Conservation (phyloP, 2,113 vertebrate genomes). For the Eretmochelys imbricata region DNA sequence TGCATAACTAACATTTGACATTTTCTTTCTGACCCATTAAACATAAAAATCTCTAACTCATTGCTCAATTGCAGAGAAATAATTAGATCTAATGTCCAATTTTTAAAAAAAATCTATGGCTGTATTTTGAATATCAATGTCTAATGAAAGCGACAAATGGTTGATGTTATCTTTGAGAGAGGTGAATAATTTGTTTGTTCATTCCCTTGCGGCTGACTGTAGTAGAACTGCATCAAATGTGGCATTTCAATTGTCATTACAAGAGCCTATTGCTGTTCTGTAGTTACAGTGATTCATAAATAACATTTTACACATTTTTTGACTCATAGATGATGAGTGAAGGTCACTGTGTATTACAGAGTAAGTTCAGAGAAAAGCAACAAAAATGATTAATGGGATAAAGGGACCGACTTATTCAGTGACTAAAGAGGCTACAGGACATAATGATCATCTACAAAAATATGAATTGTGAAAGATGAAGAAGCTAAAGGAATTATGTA, state of each 20-base stretch:
- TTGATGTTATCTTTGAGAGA: background rate
- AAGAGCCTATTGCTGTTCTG: background rate
- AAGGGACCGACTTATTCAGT: background rate
- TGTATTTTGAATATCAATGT: background rate
- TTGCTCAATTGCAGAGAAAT: background rate
- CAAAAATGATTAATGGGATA: background rate
- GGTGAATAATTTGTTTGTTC: background rate
- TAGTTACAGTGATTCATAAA: background rate
- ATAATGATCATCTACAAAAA: background rate
- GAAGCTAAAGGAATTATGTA: background rate
- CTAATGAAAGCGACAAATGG: background rate
- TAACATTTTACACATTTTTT: background rate
- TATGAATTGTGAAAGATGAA: background rate
- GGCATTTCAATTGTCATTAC: background rate
- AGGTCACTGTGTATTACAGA: background rate
- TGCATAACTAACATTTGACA: background rate
- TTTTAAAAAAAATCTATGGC: background rate
- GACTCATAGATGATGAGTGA: background rate
- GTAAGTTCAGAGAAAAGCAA: background rate
- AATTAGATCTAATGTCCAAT: background rate
- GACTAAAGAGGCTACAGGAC: background rate
- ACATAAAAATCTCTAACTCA: background rate
- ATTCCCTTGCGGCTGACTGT: background rate
- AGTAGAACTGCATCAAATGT: background rate
- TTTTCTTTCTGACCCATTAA: background rate